Conservation (phyloP, 2,113 vertebrate genomes). For the Notarius lentiginosus region DNA sequence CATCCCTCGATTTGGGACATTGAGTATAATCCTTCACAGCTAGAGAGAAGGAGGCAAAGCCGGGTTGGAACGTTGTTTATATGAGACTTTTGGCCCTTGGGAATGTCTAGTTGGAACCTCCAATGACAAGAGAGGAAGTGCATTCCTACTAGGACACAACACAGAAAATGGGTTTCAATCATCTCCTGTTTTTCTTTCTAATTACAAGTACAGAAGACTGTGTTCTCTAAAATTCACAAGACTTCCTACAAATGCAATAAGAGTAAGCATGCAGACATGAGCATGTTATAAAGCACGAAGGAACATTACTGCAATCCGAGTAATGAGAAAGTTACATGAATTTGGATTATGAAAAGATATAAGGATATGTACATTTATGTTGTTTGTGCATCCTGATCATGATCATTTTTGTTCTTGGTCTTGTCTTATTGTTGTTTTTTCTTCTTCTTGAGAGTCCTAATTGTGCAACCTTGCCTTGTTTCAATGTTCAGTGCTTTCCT, state of each 20-base stretch:
- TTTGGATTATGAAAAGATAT: not conserved
- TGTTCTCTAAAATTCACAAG: not conserved
- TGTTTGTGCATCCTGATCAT: not conserved
- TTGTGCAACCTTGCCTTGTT: not conserved
- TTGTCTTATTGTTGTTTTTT: not conserved
- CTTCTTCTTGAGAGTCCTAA: not conserved
- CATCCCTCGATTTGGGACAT: slow-evolving; percentile 68
- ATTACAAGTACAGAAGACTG: not conserved
- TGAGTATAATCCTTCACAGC: slow-evolving; percentile 61
- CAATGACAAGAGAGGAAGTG: slow-evolving; percentile 19
- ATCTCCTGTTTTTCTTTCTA: not conserved
- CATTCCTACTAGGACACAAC: slow-evolving; percentile 23
- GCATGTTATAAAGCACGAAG: not conserved
- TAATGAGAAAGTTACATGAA: not conserved
- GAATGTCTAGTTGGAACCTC: slow-evolving; percentile 37
- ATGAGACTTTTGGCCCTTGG: slow-evolving; percentile 49
- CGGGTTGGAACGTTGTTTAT: slow-evolving; percentile 59
- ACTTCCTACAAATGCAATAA: not conserved
- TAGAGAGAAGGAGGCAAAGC: slow-evolving; percentile 48
- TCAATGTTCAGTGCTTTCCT: not conserved
- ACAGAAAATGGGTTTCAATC: not conserved
- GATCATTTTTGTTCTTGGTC: not conserved
- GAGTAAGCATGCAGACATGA: not conserved
- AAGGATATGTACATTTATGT: not conserved
- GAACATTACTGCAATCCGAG: not conserved